phyloP scores from a whole-genome alignment of 2,888 invertebrate genomes.

The Drosophila planitibia region DNA sequence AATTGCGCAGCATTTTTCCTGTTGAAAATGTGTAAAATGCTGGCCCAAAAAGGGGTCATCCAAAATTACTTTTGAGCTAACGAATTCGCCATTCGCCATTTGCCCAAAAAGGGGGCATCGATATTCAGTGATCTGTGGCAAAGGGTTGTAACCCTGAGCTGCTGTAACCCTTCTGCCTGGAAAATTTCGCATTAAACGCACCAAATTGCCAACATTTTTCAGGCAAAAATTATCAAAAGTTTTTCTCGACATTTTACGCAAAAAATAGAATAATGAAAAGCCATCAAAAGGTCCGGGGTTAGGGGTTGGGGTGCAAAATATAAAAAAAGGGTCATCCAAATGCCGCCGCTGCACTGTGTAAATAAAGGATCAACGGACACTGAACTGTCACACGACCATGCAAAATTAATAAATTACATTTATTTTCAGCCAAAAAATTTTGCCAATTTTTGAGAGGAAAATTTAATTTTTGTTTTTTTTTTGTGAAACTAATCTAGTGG shows the following conservation, averaged over 20 bases:
- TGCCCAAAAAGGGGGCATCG: slow-evolving; percentile 37
- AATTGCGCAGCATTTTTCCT: slow-evolving; percentile 43
- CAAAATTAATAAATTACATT: slow-evolving; percentile 73
- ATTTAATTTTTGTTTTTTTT: slow-evolving; percentile 52
- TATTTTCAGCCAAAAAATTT: slow-evolving; percentile 52
- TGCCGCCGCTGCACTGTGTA: slow-evolving; percentile 70
- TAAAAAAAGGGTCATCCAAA: slow-evolving; percentile 73
- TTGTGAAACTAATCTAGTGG: slow-evolving; percentile 53
- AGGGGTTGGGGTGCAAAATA: slow-evolving; percentile 52
- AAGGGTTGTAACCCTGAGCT: slow-evolving; percentile 27
- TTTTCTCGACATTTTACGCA: slow-evolving; percentile 46
- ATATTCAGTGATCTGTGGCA: slow-evolving; percentile 42
- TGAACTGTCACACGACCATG: slow-evolving; percentile 73
- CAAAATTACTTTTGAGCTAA: slow-evolving; percentile 21
- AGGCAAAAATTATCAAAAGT: slow-evolving; percentile 19
- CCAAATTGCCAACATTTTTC: slow-evolving; percentile 55
- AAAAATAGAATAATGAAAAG: slow-evolving; percentile 3
- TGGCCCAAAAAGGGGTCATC: slow-evolving; percentile 33
- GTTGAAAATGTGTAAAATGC: slow-evolving; percentile 70
- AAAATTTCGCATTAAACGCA: slow-evolving; percentile 73
- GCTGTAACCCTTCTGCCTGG: slow-evolving; percentile 49
- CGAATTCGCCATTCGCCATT: not conserved
- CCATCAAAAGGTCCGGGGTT: slow-evolving; percentile 39
- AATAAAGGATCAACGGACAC: slow-evolving; percentile 69
- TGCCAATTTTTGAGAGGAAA: slow-evolving; percentile 71